Evolutionary conservation across 2,888 invertebrate genomes (phyloP).

Genomic region (Torymus tubicola): DNA sequence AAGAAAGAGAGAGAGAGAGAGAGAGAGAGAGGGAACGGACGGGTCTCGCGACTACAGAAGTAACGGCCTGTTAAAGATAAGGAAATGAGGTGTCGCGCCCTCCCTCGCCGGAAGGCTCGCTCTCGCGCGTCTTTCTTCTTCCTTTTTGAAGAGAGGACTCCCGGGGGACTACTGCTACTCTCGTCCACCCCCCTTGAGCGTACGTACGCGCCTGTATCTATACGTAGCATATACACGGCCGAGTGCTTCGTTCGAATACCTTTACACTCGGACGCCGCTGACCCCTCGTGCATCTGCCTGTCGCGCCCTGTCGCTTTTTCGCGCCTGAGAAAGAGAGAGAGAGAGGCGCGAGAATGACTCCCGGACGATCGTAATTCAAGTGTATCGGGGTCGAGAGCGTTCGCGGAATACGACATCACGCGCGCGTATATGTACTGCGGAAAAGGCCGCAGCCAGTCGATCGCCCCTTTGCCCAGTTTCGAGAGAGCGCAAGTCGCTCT

Average conservation of each 20-base stretch:
- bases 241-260: constrained; percentile 69
- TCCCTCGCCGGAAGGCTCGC: constrained; percentile 55
- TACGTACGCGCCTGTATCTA: constrained; percentile 38
- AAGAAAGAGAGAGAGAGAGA: constrained; percentile 8
- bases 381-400: constrained; percentile 56
- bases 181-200: constrained; percentile 25
- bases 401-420: constrained; percentile 31
- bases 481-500: too few species aligned
- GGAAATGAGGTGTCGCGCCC: constrained; percentile 76
- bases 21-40: constrained; percentile 13
- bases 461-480: too few species aligned
- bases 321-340: too few species aligned
- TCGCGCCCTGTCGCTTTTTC: constrained; percentile 9
- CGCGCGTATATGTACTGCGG: not conserved
- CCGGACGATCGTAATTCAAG: constrained; percentile 58
- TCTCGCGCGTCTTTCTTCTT: constrained; percentile 44
- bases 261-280: constrained; percentile 73
- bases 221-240: constrained; percentile 37
- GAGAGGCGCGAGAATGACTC: constrained; percentile 60
- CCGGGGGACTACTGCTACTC: constrained; percentile 62
- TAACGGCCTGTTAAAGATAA: constrained; percentile 77
- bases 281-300: constrained; percentile 63
- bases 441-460: too few species aligned
- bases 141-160: constrained; percentile 28
- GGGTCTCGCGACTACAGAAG: constrained; percentile 56